Evolutionary conservation across 1,140 invertebrate species (phyloP).

Genomic region (Pissodes strobi): DNA sequence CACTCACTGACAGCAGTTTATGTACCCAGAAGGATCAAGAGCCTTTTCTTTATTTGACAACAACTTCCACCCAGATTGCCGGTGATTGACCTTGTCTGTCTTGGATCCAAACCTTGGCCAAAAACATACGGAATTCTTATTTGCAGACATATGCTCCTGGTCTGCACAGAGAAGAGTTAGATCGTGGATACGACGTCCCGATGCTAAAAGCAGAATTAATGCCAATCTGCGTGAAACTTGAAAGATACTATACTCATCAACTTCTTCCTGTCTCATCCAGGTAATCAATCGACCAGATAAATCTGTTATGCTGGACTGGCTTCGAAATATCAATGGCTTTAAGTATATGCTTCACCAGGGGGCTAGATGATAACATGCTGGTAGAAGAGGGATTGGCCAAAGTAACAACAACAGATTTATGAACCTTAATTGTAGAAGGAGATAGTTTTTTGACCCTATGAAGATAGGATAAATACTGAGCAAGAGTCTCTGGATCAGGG

Average conservation of each 20-base stretch:
- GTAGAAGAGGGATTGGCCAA: constrained; percentile 25
- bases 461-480: constrained; percentile 2
- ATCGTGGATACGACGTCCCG: constrained; percentile 51
- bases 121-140: constrained; percentile 32
- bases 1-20: not conserved
- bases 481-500: not conserved
- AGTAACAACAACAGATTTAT: constrained; percentile 26
- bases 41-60: not conserved
- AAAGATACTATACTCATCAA: no score
- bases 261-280: no score
- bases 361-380: no score
- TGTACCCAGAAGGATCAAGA: not conserved
- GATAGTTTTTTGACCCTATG: no score
- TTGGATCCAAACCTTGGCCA: constrained; percentile 51
- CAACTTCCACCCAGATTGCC: constrained; percentile 51
- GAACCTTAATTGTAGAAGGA: no score
- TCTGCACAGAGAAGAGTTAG: constrained; percentile 44
- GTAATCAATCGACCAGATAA: no score
- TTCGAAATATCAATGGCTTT: no score
- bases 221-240: no score
- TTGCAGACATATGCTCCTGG: not conserved
- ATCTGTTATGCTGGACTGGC: no score
- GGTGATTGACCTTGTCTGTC: constrained; percentile 42
- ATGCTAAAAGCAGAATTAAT: constrained; percentile 45
- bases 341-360: no score